Evolutionary conservation across 2,113 vertebrate species (phyloP), one percentile per base, ranked within the genome.

Genomic region (Bubo bubo): DNA sequence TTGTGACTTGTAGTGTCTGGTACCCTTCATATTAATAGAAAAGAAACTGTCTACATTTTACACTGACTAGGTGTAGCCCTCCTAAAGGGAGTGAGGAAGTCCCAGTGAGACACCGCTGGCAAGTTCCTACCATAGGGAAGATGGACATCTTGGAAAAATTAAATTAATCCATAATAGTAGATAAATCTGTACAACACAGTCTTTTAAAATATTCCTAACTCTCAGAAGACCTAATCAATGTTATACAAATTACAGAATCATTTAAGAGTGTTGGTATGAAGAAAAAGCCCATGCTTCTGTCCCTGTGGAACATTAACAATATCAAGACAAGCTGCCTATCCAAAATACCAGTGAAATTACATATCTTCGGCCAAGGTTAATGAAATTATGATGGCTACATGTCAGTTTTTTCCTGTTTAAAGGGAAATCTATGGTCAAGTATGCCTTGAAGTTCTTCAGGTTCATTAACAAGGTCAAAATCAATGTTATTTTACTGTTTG

Each of bases 401-500:
- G 64, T 91, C 88, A 79, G 6, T 5, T 92, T 92, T 95, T 95
- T 91, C 60, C 63, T 83, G 27, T 95, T 96, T 97, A 97, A 98
- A 96, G 71, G 90, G 80, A 98, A 98, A 97, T 98, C 34, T 70
- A 95, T 83, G 79, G 84, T 96, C 97, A 97, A 96, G 93, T 97
- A 97, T 96, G 97, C 91, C 93, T 97, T 91, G 95, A 98, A 98
- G 97, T 98, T 98, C 98, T 98, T 98, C 95, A 95, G 98, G 96
- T 98, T 98, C 98, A 98, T 98, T 98, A 98, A 98, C 98, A 98
- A 98, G 98, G 98, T 98, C 98, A 98, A 98, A 98, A 98, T 98
- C 98, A 98, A 98, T 98, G 98, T 98, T 98, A 98, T 98, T 98
- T 98, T 98, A 98, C 98, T 98, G 98, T 98, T 98, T 98, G 98